A percentile compares a stretch with the other conserved stretches of the same genome.
phyloP scores from a whole-genome alignment of 1,140 invertebrate species.

The Zophobas morio region DNA sequence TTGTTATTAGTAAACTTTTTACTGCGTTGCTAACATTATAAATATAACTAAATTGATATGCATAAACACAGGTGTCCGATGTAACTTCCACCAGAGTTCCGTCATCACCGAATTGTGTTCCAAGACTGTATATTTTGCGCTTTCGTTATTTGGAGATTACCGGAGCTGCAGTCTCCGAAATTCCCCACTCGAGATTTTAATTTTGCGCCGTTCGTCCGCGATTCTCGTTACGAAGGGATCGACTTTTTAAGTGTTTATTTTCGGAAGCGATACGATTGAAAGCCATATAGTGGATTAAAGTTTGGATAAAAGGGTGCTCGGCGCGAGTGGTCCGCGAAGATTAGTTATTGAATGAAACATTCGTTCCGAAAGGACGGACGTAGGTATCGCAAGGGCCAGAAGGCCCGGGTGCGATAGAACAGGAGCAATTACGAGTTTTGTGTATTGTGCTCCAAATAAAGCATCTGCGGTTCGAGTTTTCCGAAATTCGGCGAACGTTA shows the following conservation, averaged over 20 bases:
- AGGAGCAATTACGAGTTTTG: slow-evolving; percentile 26
- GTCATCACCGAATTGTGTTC: no score
- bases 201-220: neutral
- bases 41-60: no score
- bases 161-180: no score
- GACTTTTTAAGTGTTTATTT: slow-evolving; percentile 24
- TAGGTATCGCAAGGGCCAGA: neutral
- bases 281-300: slow-evolving; percentile 2
- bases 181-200: slow-evolving; percentile 6
- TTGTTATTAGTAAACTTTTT: no score
- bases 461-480: neutral
- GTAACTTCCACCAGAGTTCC: no score
- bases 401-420: neutral
- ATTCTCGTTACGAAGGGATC: neutral
- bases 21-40: no score
- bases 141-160: no score
- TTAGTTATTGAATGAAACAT: slow-evolving; percentile 27
- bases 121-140: no score
- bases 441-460: slow-evolving; percentile 14
- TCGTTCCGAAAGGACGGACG: slow-evolving; percentile 7
- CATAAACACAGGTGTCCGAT: no score
- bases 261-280: slow-evolving; percentile 4
- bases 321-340: slow-evolving; percentile 5
- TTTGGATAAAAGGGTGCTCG: neutral
- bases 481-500: slow-evolving; percentile 2